A percentile compares a stretch with the other conserved stretches of the same genome.
Conservation (phyloP, 2,797 vertebrate genomes). For the Hemitrygon akajei region DNA sequence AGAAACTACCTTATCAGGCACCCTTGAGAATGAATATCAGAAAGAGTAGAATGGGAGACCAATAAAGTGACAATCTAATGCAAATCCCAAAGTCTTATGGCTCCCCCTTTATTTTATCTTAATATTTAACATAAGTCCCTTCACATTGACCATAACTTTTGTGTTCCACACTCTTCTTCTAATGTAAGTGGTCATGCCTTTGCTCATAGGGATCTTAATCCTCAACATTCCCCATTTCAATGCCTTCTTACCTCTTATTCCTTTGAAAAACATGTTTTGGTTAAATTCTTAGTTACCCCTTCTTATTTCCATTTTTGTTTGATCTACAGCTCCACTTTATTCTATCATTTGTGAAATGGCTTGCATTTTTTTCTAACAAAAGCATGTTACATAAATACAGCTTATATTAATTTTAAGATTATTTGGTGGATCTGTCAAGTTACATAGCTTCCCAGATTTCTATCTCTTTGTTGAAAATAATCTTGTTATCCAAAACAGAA, state of each 20-base stretch:
- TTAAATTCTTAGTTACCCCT: not conserved
- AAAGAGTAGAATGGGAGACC: too few relatives aligned
- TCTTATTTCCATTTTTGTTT: not conserved
- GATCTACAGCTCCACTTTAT: not conserved
- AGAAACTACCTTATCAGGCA: too few relatives aligned
- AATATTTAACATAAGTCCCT: not conserved
- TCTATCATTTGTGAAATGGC: not conserved
- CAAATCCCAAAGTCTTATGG: too few relatives aligned
- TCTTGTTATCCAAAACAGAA: not conserved
- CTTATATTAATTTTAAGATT: not conserved
- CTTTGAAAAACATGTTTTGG: not conserved
- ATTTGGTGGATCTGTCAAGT: not conserved
- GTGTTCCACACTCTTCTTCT: not conserved
- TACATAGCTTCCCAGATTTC: not conserved
- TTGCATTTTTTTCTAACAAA: not conserved
- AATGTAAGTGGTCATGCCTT: not conserved
- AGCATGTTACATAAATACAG: not conserved
- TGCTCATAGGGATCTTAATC: not conserved
- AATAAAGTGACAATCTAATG: too few relatives aligned
- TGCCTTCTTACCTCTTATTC: not conserved
- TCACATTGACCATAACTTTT: not conserved
- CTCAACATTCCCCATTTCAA: not conserved
- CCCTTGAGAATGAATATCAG: too few relatives aligned
- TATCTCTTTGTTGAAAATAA: not conserved
- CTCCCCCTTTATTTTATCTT: not conserved